Conservation (phyloP, 2,113 vertebrate species). For the Periophthalmodon schlosseri region DNA sequence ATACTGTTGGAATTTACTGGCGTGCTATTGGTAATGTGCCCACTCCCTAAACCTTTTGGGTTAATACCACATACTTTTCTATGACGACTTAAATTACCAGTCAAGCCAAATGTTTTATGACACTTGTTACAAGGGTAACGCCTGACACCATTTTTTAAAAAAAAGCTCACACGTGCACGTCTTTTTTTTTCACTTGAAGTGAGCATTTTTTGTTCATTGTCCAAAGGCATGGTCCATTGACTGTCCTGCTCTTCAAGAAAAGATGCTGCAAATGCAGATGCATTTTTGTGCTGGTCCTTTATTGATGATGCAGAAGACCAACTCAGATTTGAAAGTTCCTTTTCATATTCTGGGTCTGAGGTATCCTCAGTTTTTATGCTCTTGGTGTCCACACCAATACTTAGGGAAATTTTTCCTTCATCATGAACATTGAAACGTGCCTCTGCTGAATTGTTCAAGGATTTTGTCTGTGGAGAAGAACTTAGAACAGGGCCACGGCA, state of each 20-base stretch:
- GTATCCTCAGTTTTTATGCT: conserved; percentile 59
- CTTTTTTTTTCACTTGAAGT: conserved; percentile 18
- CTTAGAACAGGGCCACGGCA: conserved; percentile 55
- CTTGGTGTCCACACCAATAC: conserved; percentile 61
- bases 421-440: conserved; percentile 7
- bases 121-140: conserved; percentile 75
- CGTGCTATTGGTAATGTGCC: background rate
- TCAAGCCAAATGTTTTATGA: conserved; percentile 75
- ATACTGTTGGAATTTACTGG: conserved; percentile 25
- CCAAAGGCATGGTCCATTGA: conserved; percentile 74
- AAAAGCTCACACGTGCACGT: conserved; percentile 44
- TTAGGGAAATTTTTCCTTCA: conserved; percentile 18
- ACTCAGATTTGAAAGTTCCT: conserved; percentile 26
- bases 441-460: too few species aligned
- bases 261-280: conserved; percentile 13
- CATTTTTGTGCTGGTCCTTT: conserved; percentile 22
- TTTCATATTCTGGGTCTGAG: conserved; percentile 21
- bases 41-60: conserved; percentile 32
- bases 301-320: conserved; percentile 40
- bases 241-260: conserved; percentile 27
- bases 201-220: conserved; percentile 67
- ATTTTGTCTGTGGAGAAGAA: background rate
- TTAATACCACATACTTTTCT: conserved; percentile 67
- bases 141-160: conserved; percentile 60
- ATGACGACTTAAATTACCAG: conserved; percentile 72